A percentile compares a stretch with the other conserved stretches of the same genome.
Evolutionary conservation across 2,113 vertebrate genomes (phyloP).

Genomic region (Morphnarchus princeps): DNA sequence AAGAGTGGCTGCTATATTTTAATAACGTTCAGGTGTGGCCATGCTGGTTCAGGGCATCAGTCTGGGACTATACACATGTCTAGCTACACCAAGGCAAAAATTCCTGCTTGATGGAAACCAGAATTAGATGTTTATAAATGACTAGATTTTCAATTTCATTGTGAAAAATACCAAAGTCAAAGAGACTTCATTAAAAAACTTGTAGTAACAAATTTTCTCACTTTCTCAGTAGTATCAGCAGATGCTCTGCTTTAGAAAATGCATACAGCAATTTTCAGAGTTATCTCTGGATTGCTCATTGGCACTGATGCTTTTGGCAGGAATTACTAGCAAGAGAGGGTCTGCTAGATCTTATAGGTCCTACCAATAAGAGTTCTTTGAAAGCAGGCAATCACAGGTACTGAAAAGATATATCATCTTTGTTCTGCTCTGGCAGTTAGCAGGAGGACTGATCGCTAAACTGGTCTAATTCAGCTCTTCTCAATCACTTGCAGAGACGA

Average conservation of each 20-base stretch:
- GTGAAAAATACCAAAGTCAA: not conserved
- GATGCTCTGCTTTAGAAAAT: not conserved
- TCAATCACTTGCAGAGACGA: slow-evolving; percentile 66
- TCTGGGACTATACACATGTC: accelerated
- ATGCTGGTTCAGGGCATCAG: not conserved
- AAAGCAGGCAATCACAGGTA: slow-evolving; percentile 8
- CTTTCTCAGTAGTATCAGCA: not conserved
- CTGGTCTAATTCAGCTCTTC: slow-evolving; percentile 50
- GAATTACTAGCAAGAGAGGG: not conserved
- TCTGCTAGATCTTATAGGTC: not conserved
- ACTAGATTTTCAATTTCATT: not conserved
- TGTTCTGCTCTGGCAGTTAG: not conserved
- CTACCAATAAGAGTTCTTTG: not conserved
- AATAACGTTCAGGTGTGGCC: not conserved
- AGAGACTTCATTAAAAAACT: not conserved
- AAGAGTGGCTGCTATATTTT: not conserved
- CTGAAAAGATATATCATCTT: not conserved
- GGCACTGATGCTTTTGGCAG: not conserved
- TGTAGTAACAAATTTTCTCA: not conserved
- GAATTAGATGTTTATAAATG: not conserved
- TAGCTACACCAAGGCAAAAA: not conserved
- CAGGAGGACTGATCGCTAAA: slow-evolving; percentile 41
- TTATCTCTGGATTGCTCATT: not conserved
- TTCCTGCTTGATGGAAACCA: not conserved
- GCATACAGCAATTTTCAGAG: not conserved